Evolutionary conservation across 2,113 vertebrate species (phyloP).

Genomic region (Syngnathus scovelli): DNA sequence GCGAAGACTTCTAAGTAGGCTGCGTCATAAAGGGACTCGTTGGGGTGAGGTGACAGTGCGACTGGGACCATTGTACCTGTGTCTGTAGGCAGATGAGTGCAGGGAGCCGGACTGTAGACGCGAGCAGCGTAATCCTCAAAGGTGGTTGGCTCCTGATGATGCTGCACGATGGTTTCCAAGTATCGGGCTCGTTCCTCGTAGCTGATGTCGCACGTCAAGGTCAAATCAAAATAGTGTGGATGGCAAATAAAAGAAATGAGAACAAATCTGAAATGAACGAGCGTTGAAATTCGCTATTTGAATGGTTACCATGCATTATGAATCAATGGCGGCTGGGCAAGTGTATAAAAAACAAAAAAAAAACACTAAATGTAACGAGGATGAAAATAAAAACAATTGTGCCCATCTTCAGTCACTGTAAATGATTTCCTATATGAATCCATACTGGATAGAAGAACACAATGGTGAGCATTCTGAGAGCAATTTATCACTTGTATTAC

Average conservation of each 20-base stretch:
- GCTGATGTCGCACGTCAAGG: constrained; percentile 84
- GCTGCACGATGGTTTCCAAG: constrained; percentile 91
- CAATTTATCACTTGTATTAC: constrained; percentile 26
- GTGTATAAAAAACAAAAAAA: neutral
- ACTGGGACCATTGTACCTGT: constrained; percentile 71
- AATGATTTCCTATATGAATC: constrained; percentile 2
- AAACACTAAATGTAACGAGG: neutral
- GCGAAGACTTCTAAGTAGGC: constrained; percentile 11
- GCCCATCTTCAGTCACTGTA: neutral
- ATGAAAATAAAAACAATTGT: neutral
- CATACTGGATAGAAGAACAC: neutral
- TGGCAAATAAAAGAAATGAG: too few relatives aligned
- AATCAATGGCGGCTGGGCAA: neutral
- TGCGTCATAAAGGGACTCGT: constrained; percentile 13
- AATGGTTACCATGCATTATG: too few relatives aligned
- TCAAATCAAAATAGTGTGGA: constrained; percentile 17
- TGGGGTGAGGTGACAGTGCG: neutral
- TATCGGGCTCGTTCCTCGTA: constrained; percentile 95
- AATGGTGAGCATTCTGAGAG: neutral
- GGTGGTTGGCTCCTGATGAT: constrained; percentile 91
- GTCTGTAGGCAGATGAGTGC: constrained; percentile 84
- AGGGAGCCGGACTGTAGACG: constrained; percentile 94
- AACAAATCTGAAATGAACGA: too few relatives aligned
- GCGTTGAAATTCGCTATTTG: too few relatives aligned
- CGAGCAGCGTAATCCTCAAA: constrained; percentile 97